Base-by-base conservation (phyloP, 2,888 invertebrate species). In the Caenorhabditis sp. region DNA sequence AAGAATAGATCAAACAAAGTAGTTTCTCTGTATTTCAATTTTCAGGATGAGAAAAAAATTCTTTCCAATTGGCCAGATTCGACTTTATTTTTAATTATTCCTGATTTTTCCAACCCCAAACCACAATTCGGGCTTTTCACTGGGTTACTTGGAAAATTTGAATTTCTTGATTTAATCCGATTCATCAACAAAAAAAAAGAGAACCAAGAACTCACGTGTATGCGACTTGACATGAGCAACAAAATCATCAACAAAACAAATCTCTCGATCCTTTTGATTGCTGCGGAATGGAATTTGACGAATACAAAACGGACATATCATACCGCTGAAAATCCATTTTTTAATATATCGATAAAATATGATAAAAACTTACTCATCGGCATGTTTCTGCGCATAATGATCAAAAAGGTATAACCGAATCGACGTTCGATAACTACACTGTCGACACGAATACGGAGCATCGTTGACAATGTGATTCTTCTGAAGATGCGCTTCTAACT, bases 341-440 rank as follows among this genome's bases (percentile, higher is more conserved):
- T n/a, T n/a, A n/a, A n/a, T n/a, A n/a, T n/a, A 31, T 25, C 12
- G 20, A 26, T 23, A 59, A 23, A 27, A 20, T 26, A 4, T 0
- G 0, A 7, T 3, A 54, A 43, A 26, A 43, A 26, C 70, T 58
- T 38, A 78, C 78, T 73, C 76, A 14, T 65, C 54, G 5, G 52
- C 36, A 43, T 79, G 79, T 43, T 63, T 70, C 0, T 67, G 60
- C 14, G 66, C 50, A 53, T 65, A 79, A 56, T 79, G 79, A 20
- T 75, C 53, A 50, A 57, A 59, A 14, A 75, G 60, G 52, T 71
- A 65, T 7, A 21, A 10, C 1, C 75, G 52, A 31, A 77, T 64
- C 10, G 74, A 74, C 10, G 76, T 70, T 14, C 75, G 62, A 27
- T 63, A 79, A 20, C 63, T 67, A 67, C 79, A 79, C n/a, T 70